Evolutionary conservation across 2,888 invertebrate genomes (phyloP).

Genomic region (Hyposoter dolosus): DNA sequence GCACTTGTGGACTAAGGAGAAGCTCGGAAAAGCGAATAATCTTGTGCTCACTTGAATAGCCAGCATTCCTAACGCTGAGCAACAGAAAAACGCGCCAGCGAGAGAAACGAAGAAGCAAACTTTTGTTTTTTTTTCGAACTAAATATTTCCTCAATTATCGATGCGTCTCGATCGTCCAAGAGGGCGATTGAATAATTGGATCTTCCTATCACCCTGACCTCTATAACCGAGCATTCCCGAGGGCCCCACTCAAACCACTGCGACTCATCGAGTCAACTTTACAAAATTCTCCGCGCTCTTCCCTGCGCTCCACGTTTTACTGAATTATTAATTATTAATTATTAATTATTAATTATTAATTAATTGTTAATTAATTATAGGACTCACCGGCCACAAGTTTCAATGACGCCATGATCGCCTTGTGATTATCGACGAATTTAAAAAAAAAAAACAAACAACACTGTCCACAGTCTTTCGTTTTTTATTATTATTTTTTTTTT

Average conservation of each 20-base stretch:
- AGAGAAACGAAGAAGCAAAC: not conserved
- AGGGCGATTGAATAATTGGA: conserved; percentile 23
- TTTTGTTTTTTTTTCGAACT: not conserved
- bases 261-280: not conserved
- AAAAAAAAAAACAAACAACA: not conserved
- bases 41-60: not conserved
- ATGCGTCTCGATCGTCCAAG: not conserved
- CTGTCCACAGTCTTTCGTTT: too few relatives aligned
- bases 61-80: not conserved
- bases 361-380: too few relatives aligned
- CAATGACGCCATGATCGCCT: conserved; percentile 56
- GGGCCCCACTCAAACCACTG: not conserved
- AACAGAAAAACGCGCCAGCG: too few relatives aligned
- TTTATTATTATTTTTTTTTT: too few relatives aligned
- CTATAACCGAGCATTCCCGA: conserved; percentile 21
- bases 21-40: conserved; percentile 32
- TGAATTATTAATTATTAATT: not conserved
- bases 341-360: not conserved
- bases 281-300: conserved; percentile 23
- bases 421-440: not conserved
- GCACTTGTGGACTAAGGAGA: not conserved
- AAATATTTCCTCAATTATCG: not conserved
- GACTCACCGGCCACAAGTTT: conserved; percentile 60
- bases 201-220: conserved; percentile 27
- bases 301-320: conserved; percentile 2